Conservation (phyloP, 2,888 invertebrate genomes). For the Meganola albula region DNA sequence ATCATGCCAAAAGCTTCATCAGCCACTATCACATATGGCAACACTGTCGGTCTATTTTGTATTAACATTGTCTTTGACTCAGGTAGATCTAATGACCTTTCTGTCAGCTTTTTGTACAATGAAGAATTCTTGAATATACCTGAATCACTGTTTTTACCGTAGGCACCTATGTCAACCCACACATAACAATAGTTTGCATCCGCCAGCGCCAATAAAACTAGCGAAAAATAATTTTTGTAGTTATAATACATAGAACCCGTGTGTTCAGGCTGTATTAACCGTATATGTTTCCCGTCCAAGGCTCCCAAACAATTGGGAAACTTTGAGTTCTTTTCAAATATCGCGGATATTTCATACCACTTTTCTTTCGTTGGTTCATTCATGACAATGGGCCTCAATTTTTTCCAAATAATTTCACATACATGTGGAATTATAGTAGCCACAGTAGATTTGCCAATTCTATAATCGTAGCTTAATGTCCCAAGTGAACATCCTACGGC, state of each 20-base stretch:
- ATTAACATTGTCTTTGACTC: slow-evolving; percentile 17
- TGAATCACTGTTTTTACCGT: slow-evolving; percentile 23
- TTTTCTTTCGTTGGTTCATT: slow-evolving; percentile 20
- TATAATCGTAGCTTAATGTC: slow-evolving; percentile 22
- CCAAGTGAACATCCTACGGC: slow-evolving; percentile 24
- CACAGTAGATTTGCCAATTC: slow-evolving; percentile 24
- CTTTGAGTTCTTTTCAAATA: slow-evolving; percentile 20
- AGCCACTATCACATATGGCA: slow-evolving; percentile 22
- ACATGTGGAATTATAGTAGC: slow-evolving; percentile 22
- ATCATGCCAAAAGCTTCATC: slow-evolving; percentile 22
- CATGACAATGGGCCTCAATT: slow-evolving; percentile 19
- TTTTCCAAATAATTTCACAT: slow-evolving; percentile 24
- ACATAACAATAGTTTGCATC: slow-evolving; percentile 22
- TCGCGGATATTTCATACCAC: slow-evolving; percentile 20
- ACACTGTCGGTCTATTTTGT: slow-evolving; percentile 16
- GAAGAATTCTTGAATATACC: slow-evolving; percentile 21
- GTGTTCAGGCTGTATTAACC: slow-evolving; percentile 22
- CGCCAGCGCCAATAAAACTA: slow-evolving; percentile 20
- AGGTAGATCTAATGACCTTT: slow-evolving; percentile 23
- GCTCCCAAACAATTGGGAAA: slow-evolving; percentile 25
- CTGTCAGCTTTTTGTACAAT: slow-evolving; percentile 21
- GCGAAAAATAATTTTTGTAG: slow-evolving; percentile 23
- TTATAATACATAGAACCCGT: slow-evolving; percentile 23
- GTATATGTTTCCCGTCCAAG: slow-evolving; percentile 25
- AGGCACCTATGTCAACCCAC: slow-evolving; percentile 21